Evolutionary conservation across 2,113 vertebrate species (phyloP), one percentile per base, ranked within the genome.

Genomic region (Vidua macroura): DNA sequence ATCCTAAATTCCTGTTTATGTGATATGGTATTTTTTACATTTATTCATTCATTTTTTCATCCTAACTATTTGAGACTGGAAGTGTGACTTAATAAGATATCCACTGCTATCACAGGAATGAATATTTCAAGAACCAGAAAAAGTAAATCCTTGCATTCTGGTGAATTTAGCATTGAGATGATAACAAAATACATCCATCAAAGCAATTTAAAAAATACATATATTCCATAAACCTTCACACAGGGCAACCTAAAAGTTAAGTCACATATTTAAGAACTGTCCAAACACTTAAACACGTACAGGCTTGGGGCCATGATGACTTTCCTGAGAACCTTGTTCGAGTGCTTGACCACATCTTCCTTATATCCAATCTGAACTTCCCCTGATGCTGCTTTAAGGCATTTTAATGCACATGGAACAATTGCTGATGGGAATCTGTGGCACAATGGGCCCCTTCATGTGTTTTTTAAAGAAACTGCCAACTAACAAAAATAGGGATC

Each of bases 241-340:
- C 2, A 41, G 9, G 53, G 25, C 15, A 77, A 51, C 35, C 20
- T 63, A 17, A 13, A 64, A 80, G 20, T 60, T 59, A 76, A 68
- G 43, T 15, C 33, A 37, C 9, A 3, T 25, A 48, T 37, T 49
- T n/a, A 81, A 43, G 6, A 73, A 33, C 14, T 56, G 15, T 31
- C 20, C 25, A 41, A 64, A 35, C 2, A 2, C 28, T 28, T 55
- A 31, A 79, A 64, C 5, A 41, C 0, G 0, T 4, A 19, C 6
- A 60, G 66, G 8, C 15, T 37, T 60, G 20, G 19, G 16, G 18
- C 15, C 33, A 69, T 17, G 46, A 68, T 8, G 25, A 51, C 28
- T 25, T 33, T 46, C 31, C 46, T 15, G 20, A 14, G 1, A 24
- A 56, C 3, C 7, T 43, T 2, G 0, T 64, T 64, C 0, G 2